Percentiles rank a stretch among this genome's conserved stretches.
phyloP scores from a whole-genome alignment of 1,140 invertebrate species.

The Zaprionus kolodkinae region DNA sequence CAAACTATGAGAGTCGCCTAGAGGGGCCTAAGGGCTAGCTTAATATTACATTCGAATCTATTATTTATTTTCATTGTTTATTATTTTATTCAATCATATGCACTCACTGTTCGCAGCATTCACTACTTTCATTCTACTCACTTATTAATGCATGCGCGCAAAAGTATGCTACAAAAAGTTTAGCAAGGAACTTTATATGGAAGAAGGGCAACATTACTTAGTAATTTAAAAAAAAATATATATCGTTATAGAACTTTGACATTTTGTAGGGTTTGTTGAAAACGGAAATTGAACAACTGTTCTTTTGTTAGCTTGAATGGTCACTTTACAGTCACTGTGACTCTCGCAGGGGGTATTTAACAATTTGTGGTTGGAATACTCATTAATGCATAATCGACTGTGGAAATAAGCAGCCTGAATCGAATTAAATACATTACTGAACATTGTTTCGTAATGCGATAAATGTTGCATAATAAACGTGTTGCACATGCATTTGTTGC shows the following conservation, averaged over 20 bases:
- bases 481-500: constrained; percentile 27
- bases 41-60: not conserved
- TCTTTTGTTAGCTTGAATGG: not conserved
- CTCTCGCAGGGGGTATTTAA: constrained; percentile 32
- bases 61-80: not conserved
- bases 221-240: not conserved
- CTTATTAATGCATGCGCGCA: not conserved
- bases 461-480: constrained; percentile 63
- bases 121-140: not conserved
- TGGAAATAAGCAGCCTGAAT: constrained; percentile 58
- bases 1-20: not conserved
- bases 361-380: constrained; percentile 59
- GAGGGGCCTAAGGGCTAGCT: not conserved
- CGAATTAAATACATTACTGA: constrained; percentile 35
- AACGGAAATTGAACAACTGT: constrained; percentile 62
- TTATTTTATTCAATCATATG: not conserved
- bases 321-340: not conserved
- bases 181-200: not conserved
- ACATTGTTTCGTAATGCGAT: constrained; percentile 64
- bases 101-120: not conserved
- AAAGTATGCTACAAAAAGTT: constrained; percentile 3
- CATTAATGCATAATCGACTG: constrained; percentile 64
- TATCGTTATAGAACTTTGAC: not conserved
- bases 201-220: not conserved
- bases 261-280: constrained; percentile 2